phyloP scores from a whole-genome alignment of 2,113 vertebrate genomes.

The Clarias macrocephalus region DNA sequence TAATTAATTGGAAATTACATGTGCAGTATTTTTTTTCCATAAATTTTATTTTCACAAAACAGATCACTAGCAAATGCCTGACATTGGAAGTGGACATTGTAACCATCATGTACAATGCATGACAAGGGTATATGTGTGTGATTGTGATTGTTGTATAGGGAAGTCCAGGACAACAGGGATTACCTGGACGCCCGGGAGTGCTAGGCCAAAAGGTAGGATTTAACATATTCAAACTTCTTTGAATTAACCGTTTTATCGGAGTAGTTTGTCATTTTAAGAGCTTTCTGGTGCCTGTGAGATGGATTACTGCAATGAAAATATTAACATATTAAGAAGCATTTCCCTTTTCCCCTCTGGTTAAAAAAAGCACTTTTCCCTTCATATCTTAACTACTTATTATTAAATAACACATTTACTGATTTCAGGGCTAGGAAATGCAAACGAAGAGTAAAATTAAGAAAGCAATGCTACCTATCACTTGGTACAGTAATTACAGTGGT shows the following conservation, averaged over 20 bases:
- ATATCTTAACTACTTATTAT: conserved; percentile 1
- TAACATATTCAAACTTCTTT: not conserved
- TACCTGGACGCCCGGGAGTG: not conserved
- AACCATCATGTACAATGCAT: not conserved
- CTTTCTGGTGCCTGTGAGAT: not conserved
- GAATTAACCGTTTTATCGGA: not conserved
- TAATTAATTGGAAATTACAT: conserved; percentile 23
- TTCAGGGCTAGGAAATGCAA: not conserved
- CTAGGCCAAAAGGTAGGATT: conserved; percentile 14
- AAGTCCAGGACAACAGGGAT: conserved; percentile 5
- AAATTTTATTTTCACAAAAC: conserved; percentile 37
- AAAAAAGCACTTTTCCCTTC: not conserved
- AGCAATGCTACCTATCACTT: not conserved
- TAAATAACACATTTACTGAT: not conserved
- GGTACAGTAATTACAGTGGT: too few relatives aligned
- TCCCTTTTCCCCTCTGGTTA: not conserved
- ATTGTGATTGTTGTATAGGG: conserved; percentile 1
- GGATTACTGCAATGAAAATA: not conserved
- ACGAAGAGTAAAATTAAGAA: not conserved
- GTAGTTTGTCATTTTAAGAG: not conserved
- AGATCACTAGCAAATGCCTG: conserved; percentile 24
- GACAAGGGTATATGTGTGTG: conserved; percentile 23
- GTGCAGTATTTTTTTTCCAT: not conserved
- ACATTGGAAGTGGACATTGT: not conserved
- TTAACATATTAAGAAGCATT: not conserved